Evolutionary conservation across 2,888 invertebrate genomes (phyloP).

Genomic region (Fissipunctia ypsillon): DNA sequence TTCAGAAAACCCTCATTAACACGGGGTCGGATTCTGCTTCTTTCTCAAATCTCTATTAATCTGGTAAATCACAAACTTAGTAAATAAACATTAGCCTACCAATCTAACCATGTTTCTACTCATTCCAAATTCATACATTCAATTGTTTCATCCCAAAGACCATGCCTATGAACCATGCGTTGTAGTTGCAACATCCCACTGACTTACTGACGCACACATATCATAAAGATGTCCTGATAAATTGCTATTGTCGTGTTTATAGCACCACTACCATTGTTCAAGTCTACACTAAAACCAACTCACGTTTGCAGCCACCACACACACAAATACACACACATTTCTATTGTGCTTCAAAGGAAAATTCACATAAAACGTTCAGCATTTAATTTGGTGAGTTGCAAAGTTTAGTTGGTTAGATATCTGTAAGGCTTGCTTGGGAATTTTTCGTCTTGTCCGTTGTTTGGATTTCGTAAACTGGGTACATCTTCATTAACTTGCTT

Average conservation of each 20-base stretch:
- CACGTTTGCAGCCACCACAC: constrained; percentile 25
- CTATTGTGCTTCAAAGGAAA: constrained; percentile 16
- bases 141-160: constrained; percentile 19
- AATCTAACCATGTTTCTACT: no score
- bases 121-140: no score
- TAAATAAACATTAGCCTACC: no score
- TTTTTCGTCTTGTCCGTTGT: constrained; percentile 47
- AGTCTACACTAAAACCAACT: constrained; percentile 34
- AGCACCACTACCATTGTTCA: constrained; percentile 55
- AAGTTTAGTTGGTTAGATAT: constrained; percentile 28
- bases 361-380: background rate
- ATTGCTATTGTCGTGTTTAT: constrained; percentile 59
- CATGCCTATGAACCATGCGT: constrained; percentile 18
- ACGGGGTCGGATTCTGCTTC: no score
- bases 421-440: constrained; percentile 37
- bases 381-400: constrained; percentile 15
- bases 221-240: constrained; percentile 64
- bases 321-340: background rate
- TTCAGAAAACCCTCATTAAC: no score
- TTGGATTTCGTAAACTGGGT: constrained; percentile 45
- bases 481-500: constrained; percentile 39
- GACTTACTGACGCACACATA: constrained; percentile 47
- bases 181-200: constrained; percentile 51
- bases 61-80: no score
- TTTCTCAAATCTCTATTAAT: no score